Conservation (phyloP, 2,797 vertebrate genomes). For the Cygnus olor region DNA sequence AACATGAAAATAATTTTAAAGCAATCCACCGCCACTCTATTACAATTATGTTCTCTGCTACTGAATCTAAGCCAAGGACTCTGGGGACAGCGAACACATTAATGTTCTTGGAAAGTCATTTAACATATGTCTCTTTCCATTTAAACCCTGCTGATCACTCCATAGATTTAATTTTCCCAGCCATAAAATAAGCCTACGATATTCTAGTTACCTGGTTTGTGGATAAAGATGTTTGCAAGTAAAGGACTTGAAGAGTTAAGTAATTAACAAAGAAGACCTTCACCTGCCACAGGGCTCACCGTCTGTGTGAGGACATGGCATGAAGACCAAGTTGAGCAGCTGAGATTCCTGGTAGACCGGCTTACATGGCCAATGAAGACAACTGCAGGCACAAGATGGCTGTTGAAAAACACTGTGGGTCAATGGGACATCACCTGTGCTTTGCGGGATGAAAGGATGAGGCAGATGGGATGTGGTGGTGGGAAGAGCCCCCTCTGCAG, state of each 20-base stretch:
- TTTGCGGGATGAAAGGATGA: background rate
- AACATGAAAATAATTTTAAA: conserved; percentile 20
- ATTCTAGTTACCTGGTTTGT: background rate
- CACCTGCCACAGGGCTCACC: background rate
- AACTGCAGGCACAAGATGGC: background rate
- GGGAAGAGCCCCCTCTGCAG: background rate
- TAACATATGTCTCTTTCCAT: conserved; percentile 52
- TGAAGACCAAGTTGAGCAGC: background rate
- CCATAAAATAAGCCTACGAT: background rate
- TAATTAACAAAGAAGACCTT: conserved; percentile 19
- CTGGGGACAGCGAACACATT: conserved; percentile 1
- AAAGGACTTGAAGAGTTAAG: background rate
- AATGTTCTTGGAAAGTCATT: conserved; percentile 39
- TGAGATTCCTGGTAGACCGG: background rate
- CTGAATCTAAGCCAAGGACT: conserved; percentile 35
- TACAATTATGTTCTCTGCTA: background rate
- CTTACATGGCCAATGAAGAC: background rate
- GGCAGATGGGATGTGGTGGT: rapidly evolving
- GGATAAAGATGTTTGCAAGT: background rate
- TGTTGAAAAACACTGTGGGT: background rate
- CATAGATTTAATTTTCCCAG: conserved; percentile 8
- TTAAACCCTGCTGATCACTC: background rate
- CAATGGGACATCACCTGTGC: background rate
- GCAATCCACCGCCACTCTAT: background rate
- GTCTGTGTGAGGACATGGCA: background rate